Evolutionary conservation across 1,140 invertebrate species (phyloP), one percentile per base, ranked within the genome.

Genomic region (Meteorus sp.): DNA sequence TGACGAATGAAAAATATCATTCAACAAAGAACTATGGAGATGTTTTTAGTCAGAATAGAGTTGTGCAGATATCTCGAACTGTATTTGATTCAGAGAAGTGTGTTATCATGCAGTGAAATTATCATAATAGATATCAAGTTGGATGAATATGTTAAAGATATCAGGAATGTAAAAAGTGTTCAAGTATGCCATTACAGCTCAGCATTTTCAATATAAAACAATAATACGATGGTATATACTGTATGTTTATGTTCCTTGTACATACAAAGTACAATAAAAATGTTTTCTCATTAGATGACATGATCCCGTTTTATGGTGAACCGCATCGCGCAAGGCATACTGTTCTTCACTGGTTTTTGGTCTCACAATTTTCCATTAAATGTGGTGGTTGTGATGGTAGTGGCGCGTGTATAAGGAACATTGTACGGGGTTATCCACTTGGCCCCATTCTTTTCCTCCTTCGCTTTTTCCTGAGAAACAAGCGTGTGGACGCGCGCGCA

Each of bases 301-400:
- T 44, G 37, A 41, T 52, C 39, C 37, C 20, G 23, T 59, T 31
- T 50, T 29, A 55, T 27, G 22, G 35, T 44, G 15, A 11, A 39
- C 9, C 11, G 33, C 29, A 31, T 55, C 33, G 44, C n/a, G n/a
- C 51, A 60, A 54, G 35, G 41, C 20, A 56, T 22, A 22, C 39
- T 22, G n/a, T 58, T 35, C 23, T 41, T 51, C 58, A 43, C 51
- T 54, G 54, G 17, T 53, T 35, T 54, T 50, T 41, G 39, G 35
- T 53, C 50, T 57, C 66, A 75, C 75, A 75, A 74, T 75, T 76
- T 45, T 66, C 65, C 69, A 76, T 76, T 77, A 74, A 70, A 71
- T 57, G 66, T 64, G 59, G 62, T 60, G 53, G 59, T 51, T 15
- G 66, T 64, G 68, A 66, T 64, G 59, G 62, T 60, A 55, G 59